Evolutionary conservation across 2,113 vertebrate genomes (phyloP).

Genomic region (Rhabdornis inornatus): DNA sequence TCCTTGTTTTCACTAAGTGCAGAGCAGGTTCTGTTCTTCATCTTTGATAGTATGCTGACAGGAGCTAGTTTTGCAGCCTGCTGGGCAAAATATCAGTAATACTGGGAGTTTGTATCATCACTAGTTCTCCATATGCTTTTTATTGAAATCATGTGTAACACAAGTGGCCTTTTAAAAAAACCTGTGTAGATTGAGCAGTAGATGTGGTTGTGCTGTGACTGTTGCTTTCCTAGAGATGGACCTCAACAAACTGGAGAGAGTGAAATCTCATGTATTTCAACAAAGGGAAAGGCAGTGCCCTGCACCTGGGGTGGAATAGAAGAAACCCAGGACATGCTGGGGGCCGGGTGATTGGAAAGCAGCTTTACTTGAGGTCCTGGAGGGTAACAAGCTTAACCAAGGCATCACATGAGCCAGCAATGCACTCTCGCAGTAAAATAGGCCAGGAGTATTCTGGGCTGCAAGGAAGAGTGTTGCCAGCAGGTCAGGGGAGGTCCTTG

Average conservation of each 20-base stretch:
- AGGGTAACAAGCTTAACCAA: neutral
- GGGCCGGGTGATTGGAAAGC: neutral
- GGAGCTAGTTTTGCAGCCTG: neutral
- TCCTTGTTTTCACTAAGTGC: neutral
- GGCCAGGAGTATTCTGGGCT: neutral
- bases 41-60: neutral
- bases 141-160: neutral
- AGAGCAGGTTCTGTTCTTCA: neutral
- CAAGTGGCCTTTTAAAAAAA: neutral
- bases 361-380: neutral
- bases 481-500: neutral
- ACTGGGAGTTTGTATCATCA: neutral
- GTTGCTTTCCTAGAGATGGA: neutral
- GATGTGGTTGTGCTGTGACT: neutral
- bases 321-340: neutral
- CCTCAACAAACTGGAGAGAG: neutral
- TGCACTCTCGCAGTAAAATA: rapidly evolving
- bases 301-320: neutral
- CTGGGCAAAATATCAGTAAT: neutral
- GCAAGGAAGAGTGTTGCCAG: neutral
- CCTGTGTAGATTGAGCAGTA: neutral
- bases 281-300: neutral
- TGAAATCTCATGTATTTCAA: neutral
- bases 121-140: neutral
- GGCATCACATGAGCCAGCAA: neutral